Percentiles rank a stretch among this genome's conserved stretches.
phyloP scores from a whole-genome alignment of 2,888 invertebrate genomes.

The Netelia fuscicornis region DNA sequence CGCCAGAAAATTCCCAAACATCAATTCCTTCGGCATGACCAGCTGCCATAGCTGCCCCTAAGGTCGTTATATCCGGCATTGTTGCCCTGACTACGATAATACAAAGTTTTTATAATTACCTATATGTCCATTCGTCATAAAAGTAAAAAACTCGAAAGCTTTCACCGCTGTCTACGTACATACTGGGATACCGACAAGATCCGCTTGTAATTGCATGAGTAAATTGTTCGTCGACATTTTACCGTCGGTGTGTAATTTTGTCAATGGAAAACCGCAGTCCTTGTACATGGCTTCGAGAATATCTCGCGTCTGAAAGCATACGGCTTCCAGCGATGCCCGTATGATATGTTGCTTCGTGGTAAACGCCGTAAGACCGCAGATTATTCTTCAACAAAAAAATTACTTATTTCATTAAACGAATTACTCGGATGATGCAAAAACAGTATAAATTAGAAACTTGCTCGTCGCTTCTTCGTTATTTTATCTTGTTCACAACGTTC shows the following conservation, averaged over 20 bases:
- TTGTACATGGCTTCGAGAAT: conserved; percentile 97
- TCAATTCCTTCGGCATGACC: conserved; percentile 91
- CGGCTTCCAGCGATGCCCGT: conserved; percentile 96
- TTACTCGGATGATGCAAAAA: neutral
- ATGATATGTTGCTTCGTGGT: conserved; percentile 97
- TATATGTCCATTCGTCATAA: neutral
- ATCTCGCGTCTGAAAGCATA: conserved; percentile 98
- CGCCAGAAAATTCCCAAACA: conserved; percentile 89
- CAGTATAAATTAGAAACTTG: no score
- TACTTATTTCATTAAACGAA: neutral
- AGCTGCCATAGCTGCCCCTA: conserved; percentile 97
- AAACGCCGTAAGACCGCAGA: conserved; percentile 97
- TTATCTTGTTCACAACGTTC: no score
- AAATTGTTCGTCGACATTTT: conserved; percentile 95
- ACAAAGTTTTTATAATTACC: conserved; percentile 4
- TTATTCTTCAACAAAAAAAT: conserved; percentile 88
- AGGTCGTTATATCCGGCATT: conserved; percentile 94
- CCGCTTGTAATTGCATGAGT: conserved; percentile 98
- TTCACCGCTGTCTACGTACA: conserved; percentile 86
- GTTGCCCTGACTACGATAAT: conserved; percentile 89
- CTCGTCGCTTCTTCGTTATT: no score
- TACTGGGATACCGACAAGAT: conserved; percentile 96
- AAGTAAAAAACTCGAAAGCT: conserved; percentile 8
- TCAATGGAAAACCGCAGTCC: conserved; percentile 94
- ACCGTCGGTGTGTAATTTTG: conserved; percentile 96